phyloP scores from a whole-genome alignment of 2,113 vertebrate genomes.

The human region DNA sequence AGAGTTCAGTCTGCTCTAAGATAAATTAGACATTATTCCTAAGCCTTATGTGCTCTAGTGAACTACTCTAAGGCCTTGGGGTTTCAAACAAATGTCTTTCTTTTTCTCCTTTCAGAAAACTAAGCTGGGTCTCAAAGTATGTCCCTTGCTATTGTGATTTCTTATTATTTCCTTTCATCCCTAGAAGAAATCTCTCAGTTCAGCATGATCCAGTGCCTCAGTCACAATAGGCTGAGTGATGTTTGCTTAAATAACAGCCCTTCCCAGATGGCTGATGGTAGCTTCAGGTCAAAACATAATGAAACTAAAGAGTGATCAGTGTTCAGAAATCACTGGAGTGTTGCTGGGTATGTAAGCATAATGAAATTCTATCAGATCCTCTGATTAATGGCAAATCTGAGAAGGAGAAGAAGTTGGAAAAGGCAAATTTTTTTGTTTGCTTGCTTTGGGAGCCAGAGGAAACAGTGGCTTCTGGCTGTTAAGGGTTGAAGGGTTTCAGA shows the following conservation, averaged over 20 bases:
- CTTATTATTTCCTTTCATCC: conserved; percentile 72
- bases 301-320: conserved; percentile 56
- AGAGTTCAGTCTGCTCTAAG: conserved; percentile 66
- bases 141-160: conserved; percentile 74
- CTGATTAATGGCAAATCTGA: not conserved
- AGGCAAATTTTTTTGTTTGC: not conserved
- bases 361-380: conserved; percentile 25
- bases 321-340: conserved; percentile 52
- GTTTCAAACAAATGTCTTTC: conserved; percentile 71
- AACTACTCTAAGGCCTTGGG: conserved; percentile 51
- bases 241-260: conserved; percentile 80
- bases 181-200: conserved; percentile 75
- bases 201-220: conserved; percentile 72
- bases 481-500: conserved; percentile 1
- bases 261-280: conserved; percentile 75
- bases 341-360: conserved; percentile 46
- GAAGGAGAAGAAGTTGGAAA: not conserved
- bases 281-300: conserved; percentile 67
- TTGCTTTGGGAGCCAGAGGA: not conserved
- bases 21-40: conserved; percentile 70
- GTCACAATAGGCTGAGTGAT: conserved; percentile 63
- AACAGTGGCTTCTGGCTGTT: not conserved
- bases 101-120: conserved; percentile 72
- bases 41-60: conserved; percentile 65
- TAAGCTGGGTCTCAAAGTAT: conserved; percentile 50